Evolutionary conservation across 2,888 invertebrate genomes (phyloP), one percentile per base, ranked within the genome.

Genomic region (Pollenia angustigena): DNA sequence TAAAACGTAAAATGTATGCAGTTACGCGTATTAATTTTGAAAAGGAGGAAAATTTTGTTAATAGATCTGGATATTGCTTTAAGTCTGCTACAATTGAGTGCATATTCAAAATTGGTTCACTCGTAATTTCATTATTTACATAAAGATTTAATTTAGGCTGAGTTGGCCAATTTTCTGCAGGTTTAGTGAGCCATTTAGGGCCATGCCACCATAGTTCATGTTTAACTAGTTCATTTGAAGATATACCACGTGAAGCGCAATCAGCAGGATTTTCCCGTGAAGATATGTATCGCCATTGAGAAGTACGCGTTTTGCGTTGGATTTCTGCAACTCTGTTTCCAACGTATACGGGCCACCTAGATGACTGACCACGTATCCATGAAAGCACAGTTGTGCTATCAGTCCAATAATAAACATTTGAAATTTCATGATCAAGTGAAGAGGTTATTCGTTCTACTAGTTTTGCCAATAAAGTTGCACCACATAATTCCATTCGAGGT

Each of bases 221-320:
- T 11, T 66, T 11, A n/a, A 40, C 40, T 14, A 79, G 44, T 71
- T 84, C 66, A 18, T 12, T 56, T 42, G 74, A 8, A 4, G 56
- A 42, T 11, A 81, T 48, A 10, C 82, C 82, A 48, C 85, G n/a
- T 0, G 85, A 81, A 23, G 76, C 76, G 23, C 82, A 83, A 54
- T 79, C 82, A 9, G 74, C 16, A 50, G 68, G 50, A 68, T 58
- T 72, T 11, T 72, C 58, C 1, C 68, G 4, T 23, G 68, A 8
- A 14, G 68, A 14, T 50, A 68, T 68, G 4, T 50, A 68, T 50
- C n/a, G 12, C 60, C 74, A 74, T 11, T 71, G 50, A n/a, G 4
- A 75, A 46, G 74, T 64, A 80, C 16, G 6, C 16, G 64, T 44
- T 6, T 3, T 2, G 10, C 58, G 10, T n/a, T 58, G 58, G 4